Base-by-base conservation (phyloP, 2,888 invertebrate genomes). In the Dryobotodes eremita region DNA sequence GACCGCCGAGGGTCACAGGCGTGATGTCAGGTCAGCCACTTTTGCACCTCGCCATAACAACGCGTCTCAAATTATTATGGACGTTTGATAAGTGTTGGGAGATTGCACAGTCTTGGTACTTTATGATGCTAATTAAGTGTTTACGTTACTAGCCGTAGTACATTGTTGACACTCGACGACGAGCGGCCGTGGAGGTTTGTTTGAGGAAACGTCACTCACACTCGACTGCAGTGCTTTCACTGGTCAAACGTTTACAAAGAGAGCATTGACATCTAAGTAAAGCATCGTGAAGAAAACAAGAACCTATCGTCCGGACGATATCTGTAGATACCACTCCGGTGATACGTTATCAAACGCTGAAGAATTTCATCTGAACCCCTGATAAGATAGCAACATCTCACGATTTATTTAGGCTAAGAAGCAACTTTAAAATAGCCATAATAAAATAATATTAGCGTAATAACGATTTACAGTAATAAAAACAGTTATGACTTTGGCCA, bases 11-110 rank as follows among this genome's bases (percentile, higher is more conserved):
- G 97, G 97, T 97, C 97, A 96, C 95, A 95, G 93, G 95, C 97
- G 97, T 97, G 97, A 97, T 97, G 97, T 96, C 96, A 97, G 97
- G 97, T 97, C 96, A 97, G 96, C 96, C 97, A 96, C 97, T 97
- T 97, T 97, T 97, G 97, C 96, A 97, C 97, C 97, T 97, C 97
- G 95, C 95, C 94, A 95, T 96, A 97, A 97, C 97, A 96, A 97
- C 96, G 96, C 96, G 96, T 96, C 96, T 97, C 96, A 97, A 97
- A 97, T 97, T 97, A 96, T 97, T 97, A 97, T 96, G 96, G 97
- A 96, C 96, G 96, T 95, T 95, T 96, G 97, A 96, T 96, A 96
- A 96, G 96, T 96, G 96, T 95, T 94, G 94, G 94, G 93, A 95
- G 96, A 96, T 96, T 96, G 95, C 95, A 93, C 92, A 93, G 94